Base-by-base conservation (phyloP, 1,140 invertebrate genomes). In the Drosophila rufa region DNA sequence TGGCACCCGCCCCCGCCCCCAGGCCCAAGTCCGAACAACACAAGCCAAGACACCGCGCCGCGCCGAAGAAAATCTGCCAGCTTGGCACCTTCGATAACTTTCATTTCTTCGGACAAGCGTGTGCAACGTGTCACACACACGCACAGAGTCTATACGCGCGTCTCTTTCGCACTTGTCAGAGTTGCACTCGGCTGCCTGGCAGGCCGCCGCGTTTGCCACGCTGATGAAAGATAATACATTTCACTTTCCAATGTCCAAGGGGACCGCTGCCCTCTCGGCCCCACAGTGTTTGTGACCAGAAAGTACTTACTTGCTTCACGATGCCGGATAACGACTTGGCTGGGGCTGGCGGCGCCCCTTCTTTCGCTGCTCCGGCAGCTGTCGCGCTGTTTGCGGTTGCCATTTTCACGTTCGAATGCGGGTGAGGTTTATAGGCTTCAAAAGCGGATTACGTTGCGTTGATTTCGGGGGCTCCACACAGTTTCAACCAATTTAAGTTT, bases 51-150 rank as follows among this genome's bases (percentile, higher is more conserved):
- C 42, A 51, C 7, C 30, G 47, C 22, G 14, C 43, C 42, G 66
- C 47, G 25, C 53, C 50, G 38, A 82, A 84, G 81, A 89, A 90
- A 92, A 92, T 92, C 80, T 92, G 91, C 91, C 91, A 92, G 74
- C 77, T 91, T 92, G 91, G 91, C 91, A 92, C 87, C 89, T 91
- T 90, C 84, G 83, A 86, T 87, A 87, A 86, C 83, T 87, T 87
- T 87, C 83, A 87, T 87, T 87, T 87, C 80, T 87, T 87, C 62
- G 74, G 56, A 45, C 40, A 38, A 79, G 71, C 79, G 74, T 85
- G 87, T 90, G 68, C 68, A 76, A 91, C 91, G 87, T 92, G 83
- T 92, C 87, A 92, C 91, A 70, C 91, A 69, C 69, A 75, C 73
- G 53, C 62, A 66, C 48, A 22, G 17, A 51, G 51, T 50, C 47